A percentile compares a stretch with the other conserved stretches of the same genome.
These are phyloP conservation scores for Damaliscus lunatus DNA, from an alignment of 2,113 vertebrate genomes.

Conservation along the genomic window DNA sequence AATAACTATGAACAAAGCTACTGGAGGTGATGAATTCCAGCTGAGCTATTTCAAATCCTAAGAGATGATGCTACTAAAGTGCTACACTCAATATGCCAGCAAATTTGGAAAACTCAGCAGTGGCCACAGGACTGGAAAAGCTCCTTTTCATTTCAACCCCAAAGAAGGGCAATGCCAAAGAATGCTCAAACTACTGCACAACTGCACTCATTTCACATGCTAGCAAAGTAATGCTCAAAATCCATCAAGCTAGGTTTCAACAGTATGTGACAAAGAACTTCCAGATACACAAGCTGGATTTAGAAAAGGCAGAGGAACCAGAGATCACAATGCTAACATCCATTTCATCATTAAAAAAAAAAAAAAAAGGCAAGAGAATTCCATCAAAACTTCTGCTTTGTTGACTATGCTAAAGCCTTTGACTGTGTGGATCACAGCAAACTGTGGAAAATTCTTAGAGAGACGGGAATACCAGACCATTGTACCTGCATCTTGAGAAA, in stretches of 20 bases:
- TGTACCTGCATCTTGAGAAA: neutral
- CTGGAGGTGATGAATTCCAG: neutral
- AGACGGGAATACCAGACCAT: neutral
- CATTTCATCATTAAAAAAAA: neutral
- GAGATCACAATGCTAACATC: neutral
- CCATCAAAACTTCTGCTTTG: neutral
- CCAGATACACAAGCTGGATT: neutral
- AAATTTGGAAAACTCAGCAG: neutral
- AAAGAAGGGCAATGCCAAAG: neutral
- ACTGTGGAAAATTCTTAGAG: neutral
- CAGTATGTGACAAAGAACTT: neutral
- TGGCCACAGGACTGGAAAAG: neutral
- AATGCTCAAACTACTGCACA: neutral
- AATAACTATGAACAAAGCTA: neutral
- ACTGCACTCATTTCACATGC: neutral
- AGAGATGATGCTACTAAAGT: neutral
- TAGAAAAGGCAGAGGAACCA: neutral
- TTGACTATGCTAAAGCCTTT: neutral
- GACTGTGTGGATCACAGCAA: neutral
- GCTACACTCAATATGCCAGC: neutral
- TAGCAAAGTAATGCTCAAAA: neutral
- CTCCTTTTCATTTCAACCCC: neutral
- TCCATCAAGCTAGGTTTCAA: neutral
- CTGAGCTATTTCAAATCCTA: neutral
- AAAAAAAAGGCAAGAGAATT: neutral